These are phyloP conservation scores for Grammatotria lemairii DNA, from an alignment of 2,113 vertebrate genomes.

Conservation along the genomic window DNA sequence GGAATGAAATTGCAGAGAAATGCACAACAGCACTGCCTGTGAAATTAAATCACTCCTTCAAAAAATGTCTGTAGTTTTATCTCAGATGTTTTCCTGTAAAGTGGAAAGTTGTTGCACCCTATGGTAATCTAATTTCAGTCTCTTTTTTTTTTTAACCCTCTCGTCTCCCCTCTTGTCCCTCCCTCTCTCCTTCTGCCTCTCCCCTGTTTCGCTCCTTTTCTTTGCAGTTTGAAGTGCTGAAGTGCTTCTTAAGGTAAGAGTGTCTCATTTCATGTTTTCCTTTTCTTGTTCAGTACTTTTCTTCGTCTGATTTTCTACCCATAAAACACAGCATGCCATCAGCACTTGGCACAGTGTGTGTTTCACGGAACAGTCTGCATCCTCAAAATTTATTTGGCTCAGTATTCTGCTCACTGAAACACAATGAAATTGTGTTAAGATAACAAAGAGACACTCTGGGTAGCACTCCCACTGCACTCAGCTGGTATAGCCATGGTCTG, in stretches of 20 bases:
- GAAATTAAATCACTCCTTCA: not conserved
- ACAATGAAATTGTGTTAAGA: slow-evolving; percentile 36
- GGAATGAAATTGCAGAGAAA: not conserved
- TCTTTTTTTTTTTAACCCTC: not conserved
- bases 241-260: slow-evolving; percentile 63
- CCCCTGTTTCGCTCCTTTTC: not conserved
- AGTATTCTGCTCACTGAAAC: slow-evolving; percentile 8
- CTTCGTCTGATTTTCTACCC: slow-evolving; percentile 31
- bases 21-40: not conserved
- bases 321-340: slow-evolving; percentile 40
- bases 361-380: slow-evolving; percentile 45
- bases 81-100: not conserved
- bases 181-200: not conserved
- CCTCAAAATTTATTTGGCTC: slow-evolving; percentile 39
- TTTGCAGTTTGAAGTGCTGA: slow-evolving; percentile 47
- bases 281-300: not conserved
- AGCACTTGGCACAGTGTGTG: slow-evolving; percentile 24
- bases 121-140: slow-evolving; percentile 20
- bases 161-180: not conserved
- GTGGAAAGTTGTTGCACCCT: slow-evolving; percentile 11
- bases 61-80: not conserved
- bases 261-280: slow-evolving; percentile 19
- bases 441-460: slow-evolving; percentile 41
- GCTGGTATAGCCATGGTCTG: slow-evolving; percentile 1
- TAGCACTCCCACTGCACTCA: slow-evolving; percentile 20